These are phyloP conservation scores for Eurytoma adleriae DNA, from an alignment of 2,888 invertebrate species.

Conservation along the genomic window DNA sequence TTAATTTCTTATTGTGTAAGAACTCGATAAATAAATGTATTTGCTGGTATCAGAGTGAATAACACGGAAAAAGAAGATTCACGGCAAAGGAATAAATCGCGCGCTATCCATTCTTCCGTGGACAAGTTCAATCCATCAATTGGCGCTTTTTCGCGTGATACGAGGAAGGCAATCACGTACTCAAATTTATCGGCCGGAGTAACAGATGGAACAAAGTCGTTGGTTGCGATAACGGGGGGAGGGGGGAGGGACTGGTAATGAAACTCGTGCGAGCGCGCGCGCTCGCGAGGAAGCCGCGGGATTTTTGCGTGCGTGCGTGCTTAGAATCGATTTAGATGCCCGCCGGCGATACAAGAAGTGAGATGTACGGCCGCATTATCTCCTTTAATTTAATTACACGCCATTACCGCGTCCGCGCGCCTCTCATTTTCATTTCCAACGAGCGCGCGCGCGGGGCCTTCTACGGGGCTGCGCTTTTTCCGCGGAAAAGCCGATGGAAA, in stretches of 20 bases:
- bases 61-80: no score
- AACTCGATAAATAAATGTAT: no score
- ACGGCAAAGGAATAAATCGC: no score
- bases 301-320: conserved; percentile 46
- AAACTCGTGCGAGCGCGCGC: background rate
- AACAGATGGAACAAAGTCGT: background rate
- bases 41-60: no score
- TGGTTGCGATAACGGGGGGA: background rate
- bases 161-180: background rate
- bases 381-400: conserved; percentile 39
- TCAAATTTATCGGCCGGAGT: background rate
- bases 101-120: background rate
- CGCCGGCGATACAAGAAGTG: conserved; percentile 23
- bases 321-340: conserved; percentile 41
- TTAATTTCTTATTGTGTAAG: no score
- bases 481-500: conserved; percentile 11
- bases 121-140: background rate
- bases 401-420: conserved; percentile 7
- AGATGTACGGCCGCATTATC: conserved; percentile 39
- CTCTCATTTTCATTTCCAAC: conserved; percentile 19
- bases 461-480: background rate
- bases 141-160: background rate
- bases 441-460: background rate
- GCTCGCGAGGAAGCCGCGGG: background rate
- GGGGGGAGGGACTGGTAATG: background rate